Evolutionary conservation across 2,113 vertebrate genomes (phyloP).

Genomic region (Amazona vittata): DNA sequence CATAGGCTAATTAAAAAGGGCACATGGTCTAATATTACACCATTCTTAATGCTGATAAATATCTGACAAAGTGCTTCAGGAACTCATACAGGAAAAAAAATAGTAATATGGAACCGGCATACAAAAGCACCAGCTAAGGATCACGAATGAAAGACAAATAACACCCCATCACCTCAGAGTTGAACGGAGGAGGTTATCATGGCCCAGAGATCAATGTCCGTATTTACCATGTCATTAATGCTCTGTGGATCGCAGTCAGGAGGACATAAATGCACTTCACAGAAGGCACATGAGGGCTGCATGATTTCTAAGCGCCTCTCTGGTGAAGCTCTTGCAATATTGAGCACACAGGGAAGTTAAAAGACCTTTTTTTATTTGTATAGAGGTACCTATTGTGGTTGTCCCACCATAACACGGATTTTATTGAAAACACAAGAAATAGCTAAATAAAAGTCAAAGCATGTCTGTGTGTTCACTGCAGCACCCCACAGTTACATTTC

Average conservation of each 20-base stretch:
- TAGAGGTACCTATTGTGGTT: background rate
- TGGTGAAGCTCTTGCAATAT: background rate
- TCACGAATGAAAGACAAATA: background rate
- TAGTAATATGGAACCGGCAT: background rate
- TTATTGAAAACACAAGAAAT: background rate
- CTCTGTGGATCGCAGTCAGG: background rate
- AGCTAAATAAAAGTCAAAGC: background rate
- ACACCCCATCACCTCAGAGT: background rate
- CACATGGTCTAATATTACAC: background rate
- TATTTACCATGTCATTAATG: slow-evolving; percentile 5
- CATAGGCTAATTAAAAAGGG: background rate
- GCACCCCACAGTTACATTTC: background rate
- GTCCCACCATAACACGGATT: background rate
- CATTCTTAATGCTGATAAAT: background rate
- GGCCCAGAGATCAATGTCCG: background rate
- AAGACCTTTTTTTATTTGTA: background rate
- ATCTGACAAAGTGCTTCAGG: background rate
- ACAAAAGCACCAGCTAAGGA: background rate
- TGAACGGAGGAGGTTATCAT: background rate
- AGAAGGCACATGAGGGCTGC: background rate
- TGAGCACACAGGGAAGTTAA: background rate
- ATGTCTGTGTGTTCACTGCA: background rate
- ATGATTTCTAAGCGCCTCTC: background rate
- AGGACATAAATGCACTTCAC: background rate
- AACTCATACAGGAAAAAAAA: background rate